Conservation (phyloP, 2,113 vertebrate genomes). For the Ivindomyrus marchei region DNA sequence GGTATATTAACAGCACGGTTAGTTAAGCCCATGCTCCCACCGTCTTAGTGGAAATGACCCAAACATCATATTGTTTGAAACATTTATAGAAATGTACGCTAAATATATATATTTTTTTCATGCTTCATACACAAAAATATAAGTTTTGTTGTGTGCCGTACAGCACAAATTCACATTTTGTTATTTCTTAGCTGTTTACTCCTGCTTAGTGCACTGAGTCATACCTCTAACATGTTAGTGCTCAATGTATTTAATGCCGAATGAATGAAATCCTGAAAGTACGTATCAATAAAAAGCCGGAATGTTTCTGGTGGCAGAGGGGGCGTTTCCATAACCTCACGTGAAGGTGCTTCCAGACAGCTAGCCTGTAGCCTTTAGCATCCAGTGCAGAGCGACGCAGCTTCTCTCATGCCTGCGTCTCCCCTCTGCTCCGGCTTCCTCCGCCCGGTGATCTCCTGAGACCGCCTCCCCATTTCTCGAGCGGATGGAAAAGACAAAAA, state of each 20-base stretch:
- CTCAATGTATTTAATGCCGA: background rate
- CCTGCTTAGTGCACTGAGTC: conserved; percentile 5
- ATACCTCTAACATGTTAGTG: background rate
- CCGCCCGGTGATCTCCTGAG: conserved; percentile 14
- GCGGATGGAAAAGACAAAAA: background rate
- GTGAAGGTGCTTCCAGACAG: conserved; percentile 13
- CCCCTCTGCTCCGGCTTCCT: background rate
- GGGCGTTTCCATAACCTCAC: background rate
- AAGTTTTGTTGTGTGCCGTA: background rate
- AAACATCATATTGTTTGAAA: background rate
- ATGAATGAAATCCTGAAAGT: background rate
- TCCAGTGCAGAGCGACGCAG: background rate
- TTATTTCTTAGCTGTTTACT: background rate
- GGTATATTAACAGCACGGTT: conserved; percentile 3
- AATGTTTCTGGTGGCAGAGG: background rate
- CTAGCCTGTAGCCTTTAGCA: conserved; percentile 14
- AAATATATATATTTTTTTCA: conserved; percentile 12
- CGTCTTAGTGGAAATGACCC: background rate
- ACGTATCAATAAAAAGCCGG: background rate
- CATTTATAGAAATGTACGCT: conserved; percentile 12
- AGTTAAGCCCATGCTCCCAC: conserved; percentile 7
- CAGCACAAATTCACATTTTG: conserved; percentile 11
- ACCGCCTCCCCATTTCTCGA: conserved; percentile 24
- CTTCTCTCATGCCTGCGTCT: background rate
- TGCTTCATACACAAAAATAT: conserved; percentile 20